Conservation (phyloP, 2,888 invertebrate genomes). For the Apodemia hepburni region DNA sequence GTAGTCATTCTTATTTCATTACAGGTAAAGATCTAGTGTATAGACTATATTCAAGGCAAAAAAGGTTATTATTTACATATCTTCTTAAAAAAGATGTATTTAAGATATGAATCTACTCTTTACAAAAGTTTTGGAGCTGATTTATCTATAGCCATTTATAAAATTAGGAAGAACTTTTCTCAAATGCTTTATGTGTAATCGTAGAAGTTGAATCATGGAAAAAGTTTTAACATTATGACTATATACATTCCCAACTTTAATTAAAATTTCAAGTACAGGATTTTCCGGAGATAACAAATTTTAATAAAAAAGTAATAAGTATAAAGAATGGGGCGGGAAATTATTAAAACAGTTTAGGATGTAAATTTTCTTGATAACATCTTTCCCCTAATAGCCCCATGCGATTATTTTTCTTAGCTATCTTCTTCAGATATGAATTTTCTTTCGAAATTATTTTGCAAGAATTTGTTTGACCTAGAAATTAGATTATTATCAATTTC, state of each 20-base stretch:
- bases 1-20: no score
- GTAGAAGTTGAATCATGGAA: conserved; percentile 34
- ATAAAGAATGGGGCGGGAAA: conserved; percentile 14
- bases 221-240: conserved; percentile 34
- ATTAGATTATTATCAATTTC: no score
- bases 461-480: not conserved
- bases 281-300: conserved; percentile 15
- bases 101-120: not conserved
- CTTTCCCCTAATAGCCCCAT: conserved; percentile 7
- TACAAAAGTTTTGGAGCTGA: not conserved
- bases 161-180: conserved; percentile 6
- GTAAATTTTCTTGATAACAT: conserved; percentile 9
- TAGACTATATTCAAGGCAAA: not conserved
- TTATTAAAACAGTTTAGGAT: conserved; percentile 12
- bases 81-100: not conserved
- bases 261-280: conserved; percentile 35
- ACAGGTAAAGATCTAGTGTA: no score
- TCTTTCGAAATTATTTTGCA: not conserved
- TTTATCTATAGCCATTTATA: conserved; percentile 10
- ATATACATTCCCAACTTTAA: conserved; percentile 35
- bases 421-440: not conserved
- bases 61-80: not conserved
- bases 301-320: conserved; percentile 22
- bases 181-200: conserved; percentile 30
- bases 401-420: conserved; percentile 4